Evolutionary conservation across 23 tunicate genomes (phyloP).

Genomic region (Halocynthia aurantium): DNA sequence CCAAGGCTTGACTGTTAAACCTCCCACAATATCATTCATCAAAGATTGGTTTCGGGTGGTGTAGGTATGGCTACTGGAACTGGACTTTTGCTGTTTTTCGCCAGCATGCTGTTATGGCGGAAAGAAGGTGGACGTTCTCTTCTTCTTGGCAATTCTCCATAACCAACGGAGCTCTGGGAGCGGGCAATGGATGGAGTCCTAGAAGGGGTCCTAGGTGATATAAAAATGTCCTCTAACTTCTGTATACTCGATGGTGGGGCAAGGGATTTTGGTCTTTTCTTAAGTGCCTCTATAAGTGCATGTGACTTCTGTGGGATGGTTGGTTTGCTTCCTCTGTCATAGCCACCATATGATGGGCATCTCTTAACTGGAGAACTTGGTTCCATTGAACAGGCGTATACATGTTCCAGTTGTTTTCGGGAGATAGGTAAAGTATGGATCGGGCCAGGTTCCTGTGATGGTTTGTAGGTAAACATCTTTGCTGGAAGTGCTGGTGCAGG

Average conservation of each 20-base stretch:
- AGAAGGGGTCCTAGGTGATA: neutral
- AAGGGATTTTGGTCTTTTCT: constrained; percentile 8
- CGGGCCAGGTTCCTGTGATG: neutral
- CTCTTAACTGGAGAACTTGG: neutral
- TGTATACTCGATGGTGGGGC: neutral
- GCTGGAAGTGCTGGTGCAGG: neutral
- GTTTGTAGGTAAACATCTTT: neutral
- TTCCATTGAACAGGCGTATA: too few relatives aligned
- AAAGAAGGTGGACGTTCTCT: constrained; percentile 28
- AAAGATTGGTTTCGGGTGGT: neutral
- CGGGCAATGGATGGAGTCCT: neutral
- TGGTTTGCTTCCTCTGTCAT: constrained; percentile 1
- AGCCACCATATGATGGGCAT: neutral
- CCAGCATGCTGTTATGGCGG: constrained; percentile 15
- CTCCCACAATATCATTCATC: neutral
- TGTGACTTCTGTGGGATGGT: constrained; percentile 9
- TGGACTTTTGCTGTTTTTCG: constrained; percentile 7
- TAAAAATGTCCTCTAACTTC: neutral
- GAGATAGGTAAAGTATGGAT: neutral
- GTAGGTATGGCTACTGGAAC: constrained; percentile 19
- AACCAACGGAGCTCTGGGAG: neutral
- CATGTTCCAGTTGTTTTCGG: neutral
- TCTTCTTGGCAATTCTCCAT: neutral
- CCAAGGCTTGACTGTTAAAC: too few relatives aligned
- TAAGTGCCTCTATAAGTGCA: constrained; percentile 1